Evolutionary conservation across 1,140 invertebrate genomes (phyloP).

Genomic region (Charaxes varanes): DNA sequence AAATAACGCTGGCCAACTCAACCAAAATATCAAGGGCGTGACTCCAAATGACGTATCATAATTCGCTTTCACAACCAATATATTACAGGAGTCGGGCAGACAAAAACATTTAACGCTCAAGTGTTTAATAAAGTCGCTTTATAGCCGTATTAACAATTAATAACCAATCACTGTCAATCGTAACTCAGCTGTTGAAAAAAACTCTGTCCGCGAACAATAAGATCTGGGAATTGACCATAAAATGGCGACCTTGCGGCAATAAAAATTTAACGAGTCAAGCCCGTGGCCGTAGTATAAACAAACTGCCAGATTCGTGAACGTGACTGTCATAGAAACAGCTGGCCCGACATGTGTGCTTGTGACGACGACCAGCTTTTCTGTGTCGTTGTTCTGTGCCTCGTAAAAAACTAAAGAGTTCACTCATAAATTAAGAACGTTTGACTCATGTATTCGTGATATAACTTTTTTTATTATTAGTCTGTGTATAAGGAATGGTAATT

Average conservation of each 20-base stretch:
- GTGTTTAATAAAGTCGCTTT: constrained; percentile 51
- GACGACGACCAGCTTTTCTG: constrained; percentile 16
- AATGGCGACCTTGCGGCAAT: constrained; percentile 73
- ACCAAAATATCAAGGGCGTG: no score
- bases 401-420: constrained; percentile 47
- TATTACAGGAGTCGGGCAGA: constrained; percentile 34
- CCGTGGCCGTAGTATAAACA: constrained; percentile 54
- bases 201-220: constrained; percentile 67
- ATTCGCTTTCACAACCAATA: constrained; percentile 36
- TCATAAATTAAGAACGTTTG: constrained; percentile 27
- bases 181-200: constrained; percentile 56
- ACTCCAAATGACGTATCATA: no score
- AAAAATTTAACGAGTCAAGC: constrained; percentile 74
- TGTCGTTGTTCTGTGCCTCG: constrained; percentile 17
- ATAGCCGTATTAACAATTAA: constrained; percentile 61
- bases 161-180: constrained; percentile 62
- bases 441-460: constrained; percentile 24
- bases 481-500: no score
- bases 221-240: constrained; percentile 73
- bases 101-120: constrained; percentile 40
- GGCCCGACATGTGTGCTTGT: constrained; percentile 41
- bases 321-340: constrained; percentile 70
- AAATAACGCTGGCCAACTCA: no score
- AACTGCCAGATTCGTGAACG: constrained; percentile 56
- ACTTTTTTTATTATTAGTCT: no score